These are phyloP conservation scores for Parazoanthus swiftii DNA, from an alignment of 92 coral and sea anemone genomes.

Conservation along the genomic window DNA sequence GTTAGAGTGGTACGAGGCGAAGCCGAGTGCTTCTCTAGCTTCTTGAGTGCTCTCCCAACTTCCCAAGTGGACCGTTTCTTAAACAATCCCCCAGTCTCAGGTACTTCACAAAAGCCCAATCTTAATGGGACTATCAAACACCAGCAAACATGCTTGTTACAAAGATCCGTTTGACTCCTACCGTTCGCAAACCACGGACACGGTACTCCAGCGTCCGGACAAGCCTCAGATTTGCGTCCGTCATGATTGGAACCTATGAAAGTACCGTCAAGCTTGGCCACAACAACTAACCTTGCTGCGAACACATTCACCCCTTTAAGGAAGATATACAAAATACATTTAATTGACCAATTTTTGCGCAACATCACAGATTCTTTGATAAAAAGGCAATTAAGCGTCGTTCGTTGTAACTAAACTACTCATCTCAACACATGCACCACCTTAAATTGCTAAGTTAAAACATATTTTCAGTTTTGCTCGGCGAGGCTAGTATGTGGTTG, in stretches of 20 bases:
- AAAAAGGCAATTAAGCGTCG: too few relatives aligned
- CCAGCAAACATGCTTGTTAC: neutral
- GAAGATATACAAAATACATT: neutral
- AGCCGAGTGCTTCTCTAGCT: too few relatives aligned
- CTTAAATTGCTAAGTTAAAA: too few relatives aligned
- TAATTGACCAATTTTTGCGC: too few relatives aligned
- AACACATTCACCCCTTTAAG: neutral
- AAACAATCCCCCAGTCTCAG: neutral
- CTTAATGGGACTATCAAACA: neutral
- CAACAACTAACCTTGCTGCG: neutral
- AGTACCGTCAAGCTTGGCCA: neutral
- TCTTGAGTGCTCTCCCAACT: too few relatives aligned
- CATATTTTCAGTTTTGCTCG: too few relatives aligned
- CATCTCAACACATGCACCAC: too few relatives aligned
- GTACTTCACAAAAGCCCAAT: neutral
- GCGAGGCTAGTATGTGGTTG: too few relatives aligned
- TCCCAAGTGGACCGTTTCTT: too few relatives aligned
- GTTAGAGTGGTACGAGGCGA: too few relatives aligned
- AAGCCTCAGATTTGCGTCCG: neutral
- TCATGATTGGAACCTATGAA: neutral
- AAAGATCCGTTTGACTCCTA: neutral
- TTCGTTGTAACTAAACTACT: too few relatives aligned
- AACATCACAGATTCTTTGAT: too few relatives aligned
- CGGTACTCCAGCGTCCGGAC: neutral
- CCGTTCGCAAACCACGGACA: constrained; percentile 7